Evolutionary conservation across 2,888 invertebrate genomes (phyloP).

Genomic region (Tenthredo distinguenda): DNA sequence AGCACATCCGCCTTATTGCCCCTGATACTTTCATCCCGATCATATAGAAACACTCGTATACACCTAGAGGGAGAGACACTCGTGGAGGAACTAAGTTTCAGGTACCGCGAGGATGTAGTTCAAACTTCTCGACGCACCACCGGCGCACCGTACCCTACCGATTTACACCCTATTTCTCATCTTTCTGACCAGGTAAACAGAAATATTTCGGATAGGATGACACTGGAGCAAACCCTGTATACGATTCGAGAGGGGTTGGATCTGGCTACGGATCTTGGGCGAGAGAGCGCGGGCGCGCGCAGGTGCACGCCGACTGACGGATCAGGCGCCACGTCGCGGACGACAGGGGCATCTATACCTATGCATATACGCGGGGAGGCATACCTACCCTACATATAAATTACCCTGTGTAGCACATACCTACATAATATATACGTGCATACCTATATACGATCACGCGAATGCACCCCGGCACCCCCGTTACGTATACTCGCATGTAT

Average conservation of each 20-base stretch:
- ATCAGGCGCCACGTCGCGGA: slow-evolving; percentile 56
- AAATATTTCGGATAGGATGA: slow-evolving; percentile 4
- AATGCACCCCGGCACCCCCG: too few relatives aligned
- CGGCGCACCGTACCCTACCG: background rate
- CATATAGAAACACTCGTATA: background rate
- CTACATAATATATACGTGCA: background rate
- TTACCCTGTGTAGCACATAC: background rate
- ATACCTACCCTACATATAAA: background rate
- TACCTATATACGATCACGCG: too few relatives aligned
- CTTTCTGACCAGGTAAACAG: slow-evolving; percentile 1
- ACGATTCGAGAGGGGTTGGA: slow-evolving; percentile 53
- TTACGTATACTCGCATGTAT: background rate
- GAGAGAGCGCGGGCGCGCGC: slow-evolving; percentile 59
- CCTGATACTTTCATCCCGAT: slow-evolving; percentile 22
- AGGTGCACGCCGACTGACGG: slow-evolving; percentile 51
- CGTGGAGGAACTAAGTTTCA: background rate
- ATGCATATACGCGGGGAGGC: background rate
- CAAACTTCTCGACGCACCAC: slow-evolving; percentile 8
- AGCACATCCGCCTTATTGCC: slow-evolving; percentile 38
- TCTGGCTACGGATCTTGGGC: slow-evolving; percentile 57
- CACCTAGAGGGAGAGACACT: background rate
- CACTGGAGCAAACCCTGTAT: slow-evolving; percentile 39
- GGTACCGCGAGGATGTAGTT: background rate
- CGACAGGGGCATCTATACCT: slow-evolving; percentile 10
- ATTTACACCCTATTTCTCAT: slow-evolving; percentile 5